Conservation (phyloP, 2,888 invertebrate species). For the Drosophila mulleri region DNA sequence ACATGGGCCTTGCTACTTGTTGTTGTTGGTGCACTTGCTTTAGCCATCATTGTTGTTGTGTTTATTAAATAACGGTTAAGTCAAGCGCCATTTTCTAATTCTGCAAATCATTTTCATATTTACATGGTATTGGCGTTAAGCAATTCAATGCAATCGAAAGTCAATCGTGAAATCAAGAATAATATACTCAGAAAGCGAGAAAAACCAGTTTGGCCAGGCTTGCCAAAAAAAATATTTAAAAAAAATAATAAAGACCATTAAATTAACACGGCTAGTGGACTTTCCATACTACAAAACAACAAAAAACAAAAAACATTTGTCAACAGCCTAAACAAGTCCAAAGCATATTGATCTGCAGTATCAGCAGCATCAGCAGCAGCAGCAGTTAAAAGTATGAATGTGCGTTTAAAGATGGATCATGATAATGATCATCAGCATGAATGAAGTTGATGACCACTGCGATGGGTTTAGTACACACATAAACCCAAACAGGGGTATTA, state of each 20-base stretch:
- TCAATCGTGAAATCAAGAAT: slow-evolving; percentile 49
- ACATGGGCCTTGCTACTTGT: slow-evolving; percentile 11
- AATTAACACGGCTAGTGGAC: slow-evolving; percentile 54
- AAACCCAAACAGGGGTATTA: slow-evolving; percentile 67
- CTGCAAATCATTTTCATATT: slow-evolving; percentile 74
- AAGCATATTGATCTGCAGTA: slow-evolving; percentile 58
- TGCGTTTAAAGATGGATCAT: slow-evolving; percentile 40
- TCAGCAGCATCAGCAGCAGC: slow-evolving; percentile 15
- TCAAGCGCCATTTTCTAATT: slow-evolving; percentile 71
- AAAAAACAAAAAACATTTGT: slow-evolving; percentile 57
- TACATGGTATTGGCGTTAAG: slow-evolving; percentile 49
- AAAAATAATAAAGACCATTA: slow-evolving; percentile 44
- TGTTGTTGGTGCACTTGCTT: slow-evolving; percentile 50
- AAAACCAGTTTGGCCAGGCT: slow-evolving; percentile 46
- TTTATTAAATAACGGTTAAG: slow-evolving; percentile 79
- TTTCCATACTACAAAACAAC: slow-evolving; percentile 44
- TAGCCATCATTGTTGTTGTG: slow-evolving; percentile 58
- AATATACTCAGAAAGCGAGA: slow-evolving; percentile 10
- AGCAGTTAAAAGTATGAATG: slow-evolving; percentile 36
- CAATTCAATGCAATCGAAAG: slow-evolving; percentile 52
- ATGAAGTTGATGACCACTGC: slow-evolving; percentile 50
- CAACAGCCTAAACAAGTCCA: slow-evolving; percentile 58
- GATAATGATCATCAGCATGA: slow-evolving; percentile 59
- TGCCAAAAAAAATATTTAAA: slow-evolving; percentile 41
- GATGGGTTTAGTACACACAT: slow-evolving; percentile 69